Evolutionary conservation across 2,113 vertebrate genomes (phyloP), one percentile per base, ranked within the genome.

Genomic region (Chloropsis cyanopogon): DNA sequence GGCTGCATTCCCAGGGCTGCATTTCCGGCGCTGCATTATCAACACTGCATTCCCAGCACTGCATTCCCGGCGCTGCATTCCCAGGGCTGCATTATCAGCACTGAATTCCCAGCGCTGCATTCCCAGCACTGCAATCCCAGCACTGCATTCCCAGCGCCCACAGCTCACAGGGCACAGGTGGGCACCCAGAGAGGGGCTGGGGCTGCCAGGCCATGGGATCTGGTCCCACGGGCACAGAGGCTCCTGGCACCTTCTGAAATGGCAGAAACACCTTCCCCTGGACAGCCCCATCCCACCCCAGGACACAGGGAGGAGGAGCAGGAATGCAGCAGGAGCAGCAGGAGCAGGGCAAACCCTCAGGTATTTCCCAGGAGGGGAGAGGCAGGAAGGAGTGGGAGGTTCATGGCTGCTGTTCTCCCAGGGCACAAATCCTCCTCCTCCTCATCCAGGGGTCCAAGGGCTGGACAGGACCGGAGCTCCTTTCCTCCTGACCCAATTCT

Each of bases 141-240:
- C 0, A 2, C 78, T 37, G 47, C 49, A 8, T 28, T 20, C 54
- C 20, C 28, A 4, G 21, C 13, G 29, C 4, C 56, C 44, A 7
- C 73, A 60, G 4, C 75, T 44, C 41, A 2, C 26, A 11, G 33
- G 44, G 41, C 39, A 1, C 0, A 8, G 31, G 24, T 0, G 31
- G 29, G 12, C 46, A 52, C 41, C 22, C n/a, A 44, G 21, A 33
- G 28, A 37, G 49, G 41, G 65, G 37, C 52, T 5, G 1, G 1
- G 35, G 18, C 21, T 46, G 85, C 61, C 73, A 37, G 50, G 22
- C 19, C 59, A 12, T 0, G 1, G 59, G 9, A 25, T 18, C 23
- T 7, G 52, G 22, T 11, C 39, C 44, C 3, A 10, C 0, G 29
- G 47, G 82, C 79, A 65, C 31, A 26, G 20, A 42, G 16, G n/a